phyloP scores from a whole-genome alignment of 1,140 invertebrate genomes.

The Drosophila bifasciata region DNA sequence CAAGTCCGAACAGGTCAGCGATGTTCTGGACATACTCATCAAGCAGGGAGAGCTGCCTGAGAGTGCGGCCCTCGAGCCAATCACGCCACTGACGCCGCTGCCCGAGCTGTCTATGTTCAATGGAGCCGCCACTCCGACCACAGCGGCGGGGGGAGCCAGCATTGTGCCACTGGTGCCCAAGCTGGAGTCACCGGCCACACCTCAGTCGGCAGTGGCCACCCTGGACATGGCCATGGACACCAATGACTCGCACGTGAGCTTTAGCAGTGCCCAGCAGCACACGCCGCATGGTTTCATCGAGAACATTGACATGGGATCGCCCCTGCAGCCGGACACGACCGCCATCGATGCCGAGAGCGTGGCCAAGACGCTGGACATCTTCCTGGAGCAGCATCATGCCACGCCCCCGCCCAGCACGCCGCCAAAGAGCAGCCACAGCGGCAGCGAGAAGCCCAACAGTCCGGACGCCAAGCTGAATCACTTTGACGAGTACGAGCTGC shows the following conservation, averaged over 20 bases:
- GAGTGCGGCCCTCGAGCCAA: constrained; percentile 92
- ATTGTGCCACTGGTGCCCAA: constrained; percentile 68
- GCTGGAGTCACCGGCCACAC: constrained; percentile 58
- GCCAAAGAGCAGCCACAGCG: constrained; percentile 52
- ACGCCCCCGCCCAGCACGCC: constrained; percentile 65
- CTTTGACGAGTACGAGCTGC: constrained; percentile 80
- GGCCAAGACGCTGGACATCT: constrained; percentile 77
- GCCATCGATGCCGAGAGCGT: constrained; percentile 72
- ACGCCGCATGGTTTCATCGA: constrained; percentile 57
- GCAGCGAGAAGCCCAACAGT: constrained; percentile 49
- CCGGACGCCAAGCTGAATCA: constrained; percentile 76
- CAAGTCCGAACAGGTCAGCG: constrained; percentile 95
- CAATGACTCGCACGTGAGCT: constrained; percentile 40
- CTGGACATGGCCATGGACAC: constrained; percentile 69
- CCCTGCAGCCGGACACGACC: constrained; percentile 55
- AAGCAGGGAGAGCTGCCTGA: constrained; percentile 96
- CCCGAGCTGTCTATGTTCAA: constrained; percentile 61
- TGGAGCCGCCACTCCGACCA: constrained; percentile 27
- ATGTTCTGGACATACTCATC: constrained; percentile 97
- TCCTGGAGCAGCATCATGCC: constrained; percentile 78
- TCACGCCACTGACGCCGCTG: constrained; percentile 86
- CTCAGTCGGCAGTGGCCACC: constrained; percentile 36
- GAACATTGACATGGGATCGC: constrained; percentile 80
- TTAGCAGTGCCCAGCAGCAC: constrained; percentile 16
- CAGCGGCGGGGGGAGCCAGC: constrained; percentile 62